Percentiles rank a stretch among this genome's conserved stretches.
Conservation (phyloP, 2,797 vertebrate species). For the Oophaga sylvatica region DNA sequence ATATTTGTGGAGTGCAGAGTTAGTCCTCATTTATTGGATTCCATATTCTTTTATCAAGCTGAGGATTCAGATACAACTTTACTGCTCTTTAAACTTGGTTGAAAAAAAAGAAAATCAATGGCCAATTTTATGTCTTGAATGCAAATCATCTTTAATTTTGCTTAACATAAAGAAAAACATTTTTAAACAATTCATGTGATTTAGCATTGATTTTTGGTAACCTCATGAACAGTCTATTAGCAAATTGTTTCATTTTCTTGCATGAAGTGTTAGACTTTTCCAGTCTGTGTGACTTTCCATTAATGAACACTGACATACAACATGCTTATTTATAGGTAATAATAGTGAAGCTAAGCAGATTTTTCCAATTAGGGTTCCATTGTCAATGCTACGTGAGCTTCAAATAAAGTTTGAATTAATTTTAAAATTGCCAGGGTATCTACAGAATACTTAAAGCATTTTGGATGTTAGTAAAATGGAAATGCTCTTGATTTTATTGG, state of each 20-base stretch:
- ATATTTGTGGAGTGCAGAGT: too few species aligned
- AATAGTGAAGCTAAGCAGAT: not conserved
- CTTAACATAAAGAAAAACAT: not conserved
- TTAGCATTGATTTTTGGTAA: not conserved
- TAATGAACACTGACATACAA: constrained; percentile 15
- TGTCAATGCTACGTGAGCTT: constrained; percentile 8
- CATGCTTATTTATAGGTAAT: constrained; percentile 11
- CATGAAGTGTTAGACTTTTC: not conserved
- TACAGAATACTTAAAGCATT: constrained; percentile 45
- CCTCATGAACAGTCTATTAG: not conserved
- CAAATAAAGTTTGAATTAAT: constrained; percentile 51
- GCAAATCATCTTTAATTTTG: not conserved
- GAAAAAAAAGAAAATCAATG: too few species aligned
- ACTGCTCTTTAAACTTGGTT: too few species aligned
- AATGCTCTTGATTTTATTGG: constrained; percentile 56
- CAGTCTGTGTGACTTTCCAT: constrained; percentile 5
- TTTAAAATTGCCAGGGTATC: constrained; percentile 47
- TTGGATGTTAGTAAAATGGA: constrained; percentile 49
- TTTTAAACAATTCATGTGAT: not conserved
- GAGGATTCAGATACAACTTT: too few species aligned
- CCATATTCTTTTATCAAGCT: too few species aligned
- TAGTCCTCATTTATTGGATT: too few species aligned
- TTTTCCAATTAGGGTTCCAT: constrained; percentile 33
- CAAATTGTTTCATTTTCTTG: not conserved
- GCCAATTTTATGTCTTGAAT: not conserved